Base-by-base conservation (phyloP, 2,113 vertebrate genomes). In the Tiliqua scincoides region DNA sequence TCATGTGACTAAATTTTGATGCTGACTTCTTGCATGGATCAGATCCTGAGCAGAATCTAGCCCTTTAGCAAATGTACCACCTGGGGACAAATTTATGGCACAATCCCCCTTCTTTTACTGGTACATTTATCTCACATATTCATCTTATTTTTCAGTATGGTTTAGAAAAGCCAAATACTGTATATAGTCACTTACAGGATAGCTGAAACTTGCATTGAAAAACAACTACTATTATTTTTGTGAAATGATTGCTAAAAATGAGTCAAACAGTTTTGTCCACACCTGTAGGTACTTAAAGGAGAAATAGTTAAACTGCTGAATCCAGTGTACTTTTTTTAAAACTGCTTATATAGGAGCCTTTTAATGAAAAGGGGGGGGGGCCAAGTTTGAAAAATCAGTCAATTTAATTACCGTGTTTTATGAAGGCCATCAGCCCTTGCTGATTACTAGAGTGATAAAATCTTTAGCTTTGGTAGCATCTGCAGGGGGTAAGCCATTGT, bases 401-500 rank as follows among this genome's bases (percentile, higher is more conserved):
- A 89, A 48, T 93, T 92, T 93, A 94, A 94, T 96, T 95, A 93
- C 88, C 93, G 81, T 94, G 93, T 90, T 95, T 95, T 96, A 89
- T 94, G 93, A 93, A 95, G 93, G 90, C 93, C 75, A 88, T 95
- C 92, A 91, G 91, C 88, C 91, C 74, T 92, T 90, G 93, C 91
- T 92, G 91, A 91, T 93, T 94, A 94, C 86, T 86, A 90, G 87
- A 92, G 91, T 68, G 93, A 93, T 90, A 94, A 94, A 92, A 84
- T 89, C 91, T 94, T 92, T 90, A 84, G 90, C 93, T 93, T 91
- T 90, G 91, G 92, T 93, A 93, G 88, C 87, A 85, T 93, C 93
- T 71, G 75, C 93, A 92, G 93, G 93, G 93, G 90, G 91, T 91
- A 89, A 91, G 85, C 88, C 27, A 82, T 91, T 91, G 87, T 96